Percentiles rank a stretch among this genome's conserved stretches.
These are phyloP conservation scores for Arrhamphus sclerolepis DNA, from an alignment of 2,797 vertebrate species.

Conservation along the genomic window DNA sequence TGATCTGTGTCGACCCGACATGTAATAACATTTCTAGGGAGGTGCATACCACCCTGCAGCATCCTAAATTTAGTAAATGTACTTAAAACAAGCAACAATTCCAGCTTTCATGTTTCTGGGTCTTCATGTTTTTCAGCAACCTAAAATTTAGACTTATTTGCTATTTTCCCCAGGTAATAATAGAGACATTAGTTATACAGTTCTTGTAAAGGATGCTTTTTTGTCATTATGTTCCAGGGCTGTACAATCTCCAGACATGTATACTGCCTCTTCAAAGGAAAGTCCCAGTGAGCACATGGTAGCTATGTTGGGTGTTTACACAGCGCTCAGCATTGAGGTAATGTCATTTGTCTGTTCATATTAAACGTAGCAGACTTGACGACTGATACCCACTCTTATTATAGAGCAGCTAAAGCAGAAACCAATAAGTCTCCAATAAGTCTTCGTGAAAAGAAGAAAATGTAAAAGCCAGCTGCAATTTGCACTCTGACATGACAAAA, in stretches of 20 bases:
- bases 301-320: slow-evolving; percentile 42
- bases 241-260: neutral
- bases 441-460: slow-evolving; percentile 45
- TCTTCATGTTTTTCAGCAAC: too few relatives aligned
- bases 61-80: too few relatives aligned
- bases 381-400: slow-evolving; percentile 55
- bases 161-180: too few relatives aligned
- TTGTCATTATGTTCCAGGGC: neutral
- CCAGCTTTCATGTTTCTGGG: too few relatives aligned
- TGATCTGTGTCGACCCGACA: too few relatives aligned
- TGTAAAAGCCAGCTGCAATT: slow-evolving; percentile 37
- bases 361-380: slow-evolving; percentile 50
- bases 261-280: slow-evolving; percentile 1
- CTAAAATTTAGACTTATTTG: too few relatives aligned
- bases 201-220: neutral
- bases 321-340: slow-evolving; percentile 39
- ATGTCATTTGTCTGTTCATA: slow-evolving; percentile 58
- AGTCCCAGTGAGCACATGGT: slow-evolving; percentile 17
- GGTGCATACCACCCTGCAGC: too few relatives aligned
- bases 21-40: too few relatives aligned
- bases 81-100: too few relatives aligned
- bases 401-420: slow-evolving; percentile 49
- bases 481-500: slow-evolving; percentile 48
- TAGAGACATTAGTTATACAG: neutral
- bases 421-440: slow-evolving; percentile 25